Conservation (phyloP, 2,888 invertebrate species). For the Homarus gammarus region DNA sequence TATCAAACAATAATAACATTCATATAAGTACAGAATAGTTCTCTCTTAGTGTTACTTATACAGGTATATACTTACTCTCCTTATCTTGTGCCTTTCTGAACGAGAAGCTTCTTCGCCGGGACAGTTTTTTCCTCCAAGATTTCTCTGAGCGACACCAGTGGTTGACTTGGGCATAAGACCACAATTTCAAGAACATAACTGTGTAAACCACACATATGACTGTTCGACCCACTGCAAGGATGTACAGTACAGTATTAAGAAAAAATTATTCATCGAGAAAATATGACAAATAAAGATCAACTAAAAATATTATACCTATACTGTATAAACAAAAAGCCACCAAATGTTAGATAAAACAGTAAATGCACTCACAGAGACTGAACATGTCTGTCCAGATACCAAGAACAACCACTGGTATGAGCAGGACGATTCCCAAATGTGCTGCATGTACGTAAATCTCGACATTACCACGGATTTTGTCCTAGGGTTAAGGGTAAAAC, state of each 20-base stretch:
- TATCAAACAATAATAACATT: too few species aligned
- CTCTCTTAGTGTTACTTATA: too few species aligned
- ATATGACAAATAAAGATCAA: not conserved
- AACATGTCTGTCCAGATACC: constrained; percentile 88
- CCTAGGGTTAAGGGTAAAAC: constrained; percentile 81
- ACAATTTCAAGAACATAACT: constrained; percentile 93
- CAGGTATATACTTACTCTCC: constrained; percentile 38
- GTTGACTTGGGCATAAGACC: constrained; percentile 93
- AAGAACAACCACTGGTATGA: constrained; percentile 89
- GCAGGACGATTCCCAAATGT: constrained; percentile 87
- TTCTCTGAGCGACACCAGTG: constrained; percentile 89
- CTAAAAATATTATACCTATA: not conserved
- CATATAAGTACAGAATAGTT: too few species aligned
- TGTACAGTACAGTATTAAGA: constrained; percentile 70
- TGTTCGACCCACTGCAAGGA: constrained; percentile 88
- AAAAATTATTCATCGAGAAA: not conserved
- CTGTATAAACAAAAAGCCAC: too few species aligned
- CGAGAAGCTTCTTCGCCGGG: constrained; percentile 76
- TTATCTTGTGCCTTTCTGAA: constrained; percentile 29
- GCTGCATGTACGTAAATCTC: constrained; percentile 88
- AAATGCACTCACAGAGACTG: constrained; percentile 85
- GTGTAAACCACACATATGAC: constrained; percentile 90
- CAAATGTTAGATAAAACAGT: too few species aligned
- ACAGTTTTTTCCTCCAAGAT: constrained; percentile 47
- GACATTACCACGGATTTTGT: constrained; percentile 85